Evolutionary conservation across 2,888 invertebrate genomes (phyloP), one percentile per base, ranked within the genome.

Genomic region (Brachyptera putata): DNA sequence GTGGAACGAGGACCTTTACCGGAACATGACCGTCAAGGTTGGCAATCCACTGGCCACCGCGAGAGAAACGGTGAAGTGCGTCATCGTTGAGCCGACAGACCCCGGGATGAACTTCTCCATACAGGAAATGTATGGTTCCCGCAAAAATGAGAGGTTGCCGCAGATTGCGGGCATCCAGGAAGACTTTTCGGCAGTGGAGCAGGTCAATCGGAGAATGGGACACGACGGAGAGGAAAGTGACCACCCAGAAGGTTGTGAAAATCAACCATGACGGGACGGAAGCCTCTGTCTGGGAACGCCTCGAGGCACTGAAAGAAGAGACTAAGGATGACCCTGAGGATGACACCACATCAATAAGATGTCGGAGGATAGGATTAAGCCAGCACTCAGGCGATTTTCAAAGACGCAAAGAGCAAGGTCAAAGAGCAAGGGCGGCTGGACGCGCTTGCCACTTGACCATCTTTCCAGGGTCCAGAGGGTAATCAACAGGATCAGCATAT

Each of bases 331-430:
- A 43, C 3, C 18, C 43, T 43, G 43, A 16, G 16, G 16, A 9
- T 43, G 43, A 43, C 43, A 43, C 18, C 43, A 16, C 43, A 21
- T 43, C n/a, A n/a, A n/a, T n/a, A n/a, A n/a, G n/a, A n/a, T n/a
- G n/a, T n/a, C n/a, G n/a, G n/a, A n/a, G n/a, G 16, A 9, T 2
- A 7, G 43, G 3, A 43, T 43, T 37, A 37, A 14, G 37, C 37
- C 3, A 37, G 37, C 37, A 14, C 14, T 37, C 4, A 37, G 37
- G 13, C 37, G 13, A 14, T 37, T 13, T 37, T 37, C 37, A 3
- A 13, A 13, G 37, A 11, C 37, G 14, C 3, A 37, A 13, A 14
- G 13, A 3, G 13, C 13, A 13, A 13, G 3, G 37, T 37, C 14
- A n/a, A n/a, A n/a, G n/a, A n/a, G n/a, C n/a, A n/a, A n/a, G n/a